A percentile compares a stretch with the other conserved stretches of the same genome.
phyloP scores from a whole-genome alignment of 2,797 vertebrate genomes.

The Hippoglossus hippoglossus region DNA sequence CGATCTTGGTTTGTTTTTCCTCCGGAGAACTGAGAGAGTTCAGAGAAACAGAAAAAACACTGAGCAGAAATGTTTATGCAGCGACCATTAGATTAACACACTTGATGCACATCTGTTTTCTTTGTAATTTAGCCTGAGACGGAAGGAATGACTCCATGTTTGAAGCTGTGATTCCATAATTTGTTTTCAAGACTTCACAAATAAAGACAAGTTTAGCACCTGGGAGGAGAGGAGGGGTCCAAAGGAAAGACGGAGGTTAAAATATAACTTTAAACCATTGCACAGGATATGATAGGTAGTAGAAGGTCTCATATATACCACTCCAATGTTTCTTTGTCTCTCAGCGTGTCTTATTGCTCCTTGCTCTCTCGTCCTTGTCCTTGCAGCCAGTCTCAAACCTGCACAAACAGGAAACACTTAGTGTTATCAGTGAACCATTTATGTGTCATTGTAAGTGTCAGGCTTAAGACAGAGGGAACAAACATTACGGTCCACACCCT shows the following conservation, averaged over 20 bases:
- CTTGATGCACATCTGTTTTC: slow-evolving; percentile 37
- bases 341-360: not conserved
- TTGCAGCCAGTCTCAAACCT: slow-evolving; percentile 33
- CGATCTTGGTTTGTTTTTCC: slow-evolving; percentile 58
- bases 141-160: slow-evolving; percentile 14
- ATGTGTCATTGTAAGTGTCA: slow-evolving; percentile 69
- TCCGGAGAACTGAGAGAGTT: slow-evolving; percentile 42
- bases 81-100: slow-evolving; percentile 29
- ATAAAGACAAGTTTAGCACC: slow-evolving; percentile 12
- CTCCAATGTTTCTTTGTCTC: slow-evolving; percentile 2
- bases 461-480: slow-evolving; percentile 60
- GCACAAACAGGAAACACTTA: slow-evolving; percentile 82
- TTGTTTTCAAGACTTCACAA: slow-evolving; percentile 19
- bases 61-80: slow-evolving; percentile 37
- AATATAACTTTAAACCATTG: slow-evolving; percentile 12
- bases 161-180: slow-evolving; percentile 12
- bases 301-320: not conserved
- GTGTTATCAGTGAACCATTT: slow-evolving; percentile 72
- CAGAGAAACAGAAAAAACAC: slow-evolving; percentile 39
- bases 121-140: slow-evolving; percentile 32
- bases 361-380: slow-evolving; percentile 33
- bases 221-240: not conserved
- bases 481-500: slow-evolving; percentile 63
- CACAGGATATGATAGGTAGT: not conserved
- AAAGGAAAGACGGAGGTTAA: not conserved